A percentile compares a stretch with the other conserved stretches of the same genome.
These are phyloP conservation scores for Lithobius niger DNA, from an alignment of 1,140 invertebrate genomes.

Conservation along the genomic window DNA sequence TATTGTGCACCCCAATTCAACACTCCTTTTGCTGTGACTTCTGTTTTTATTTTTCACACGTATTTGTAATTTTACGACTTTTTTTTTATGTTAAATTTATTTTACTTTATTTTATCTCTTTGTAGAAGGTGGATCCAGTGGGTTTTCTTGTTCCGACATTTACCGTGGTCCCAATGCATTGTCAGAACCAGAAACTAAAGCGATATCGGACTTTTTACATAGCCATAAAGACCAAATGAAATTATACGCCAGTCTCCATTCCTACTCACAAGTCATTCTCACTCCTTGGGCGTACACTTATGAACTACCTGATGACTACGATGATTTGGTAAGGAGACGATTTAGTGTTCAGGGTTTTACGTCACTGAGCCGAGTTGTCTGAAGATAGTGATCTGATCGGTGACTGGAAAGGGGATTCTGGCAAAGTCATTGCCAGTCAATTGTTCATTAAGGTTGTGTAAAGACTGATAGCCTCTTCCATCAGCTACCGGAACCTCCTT, in stretches of 20 bases:
- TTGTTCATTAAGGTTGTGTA: too few relatives aligned
- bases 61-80: not conserved
- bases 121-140: conserved; percentile 55
- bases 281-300: conserved; percentile 59
- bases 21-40: not conserved
- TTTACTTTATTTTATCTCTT: too few relatives aligned
- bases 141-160: conserved; percentile 75
- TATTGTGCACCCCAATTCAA: too few relatives aligned
- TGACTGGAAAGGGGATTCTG: too few relatives aligned
- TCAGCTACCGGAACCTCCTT: too few relatives aligned
- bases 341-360: too few relatives aligned
- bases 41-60: not conserved
- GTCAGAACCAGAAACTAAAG: conserved; percentile 77
- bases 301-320: conserved; percentile 32
- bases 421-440: too few relatives aligned
- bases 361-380: too few relatives aligned
- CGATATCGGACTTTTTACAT: conserved; percentile 37
- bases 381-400: too few relatives aligned
- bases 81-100: conserved; percentile 9
- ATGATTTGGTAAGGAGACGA: conserved; percentile 35
- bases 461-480: too few relatives aligned
- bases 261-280: conserved; percentile 58
- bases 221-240: conserved; percentile 41
- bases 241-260: conserved; percentile 70
- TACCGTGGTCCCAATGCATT: conserved; percentile 77